These are phyloP conservation scores for Molanna angustata DNA, from an alignment of 2,888 invertebrate species.

Conservation along the genomic window DNA sequence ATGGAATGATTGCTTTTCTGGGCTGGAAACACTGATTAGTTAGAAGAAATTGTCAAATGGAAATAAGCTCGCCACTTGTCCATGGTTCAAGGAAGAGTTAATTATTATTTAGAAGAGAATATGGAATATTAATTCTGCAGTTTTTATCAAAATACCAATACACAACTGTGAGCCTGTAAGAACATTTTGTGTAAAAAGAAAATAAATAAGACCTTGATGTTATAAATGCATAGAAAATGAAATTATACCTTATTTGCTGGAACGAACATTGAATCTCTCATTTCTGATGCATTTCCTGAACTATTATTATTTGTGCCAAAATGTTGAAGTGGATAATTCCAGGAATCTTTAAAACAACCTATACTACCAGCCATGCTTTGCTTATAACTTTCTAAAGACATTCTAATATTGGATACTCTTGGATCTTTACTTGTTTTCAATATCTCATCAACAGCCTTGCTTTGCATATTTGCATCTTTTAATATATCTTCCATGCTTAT, in stretches of 20 bases:
- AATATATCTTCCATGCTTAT: conserved; percentile 20
- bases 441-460: conserved; percentile 22
- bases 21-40: too few species aligned
- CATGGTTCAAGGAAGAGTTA: too few species aligned
- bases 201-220: too few species aligned
- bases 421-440: conserved; percentile 22
- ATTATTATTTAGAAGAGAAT: too few species aligned
- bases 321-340: conserved; percentile 21
- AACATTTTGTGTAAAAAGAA: too few species aligned
- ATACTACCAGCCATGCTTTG: conserved; percentile 17
- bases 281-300: background rate
- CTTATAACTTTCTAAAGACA: conserved; percentile 23
- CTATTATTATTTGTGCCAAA: conserved; percentile 3
- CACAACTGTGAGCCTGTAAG: too few species aligned
- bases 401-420: conserved; percentile 16
- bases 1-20: too few species aligned
- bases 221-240: too few species aligned
- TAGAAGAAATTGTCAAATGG: too few species aligned
- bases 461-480: conserved; percentile 23
- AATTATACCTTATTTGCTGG: conserved; percentile 23
- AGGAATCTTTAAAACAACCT: conserved; percentile 14
- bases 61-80: too few species aligned
- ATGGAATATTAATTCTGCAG: too few species aligned
- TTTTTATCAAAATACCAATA: too few species aligned
- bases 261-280: conserved; percentile 28